Conservation (phyloP, 2,888 invertebrate species). For the Vesta saturnalis region DNA sequence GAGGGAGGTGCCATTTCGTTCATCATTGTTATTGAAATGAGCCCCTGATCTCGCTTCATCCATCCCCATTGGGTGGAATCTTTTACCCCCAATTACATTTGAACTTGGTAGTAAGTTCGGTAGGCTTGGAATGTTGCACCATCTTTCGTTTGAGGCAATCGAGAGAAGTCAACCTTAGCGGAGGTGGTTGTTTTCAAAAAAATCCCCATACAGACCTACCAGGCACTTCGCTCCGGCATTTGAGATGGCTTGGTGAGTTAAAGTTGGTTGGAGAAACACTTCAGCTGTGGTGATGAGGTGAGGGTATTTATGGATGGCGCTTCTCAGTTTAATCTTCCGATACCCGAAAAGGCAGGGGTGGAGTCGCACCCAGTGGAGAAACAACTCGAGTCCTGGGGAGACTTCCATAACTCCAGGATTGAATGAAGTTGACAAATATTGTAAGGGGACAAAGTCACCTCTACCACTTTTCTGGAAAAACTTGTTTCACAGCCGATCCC, state of each 20-base stretch:
- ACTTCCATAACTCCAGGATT: not conserved
- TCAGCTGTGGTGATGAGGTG: no score
- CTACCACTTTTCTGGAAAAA: constrained; percentile 6
- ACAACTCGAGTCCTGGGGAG: not conserved
- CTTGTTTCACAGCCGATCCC: not conserved
- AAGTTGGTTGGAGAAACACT: not conserved
- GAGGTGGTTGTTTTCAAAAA: no score
- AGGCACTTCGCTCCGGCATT: no score
- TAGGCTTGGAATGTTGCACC: no score
- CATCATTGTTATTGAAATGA: constrained; percentile 24
- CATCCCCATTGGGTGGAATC: constrained; percentile 23
- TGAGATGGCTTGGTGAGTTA: not conserved
- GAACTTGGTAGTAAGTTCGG: no score
- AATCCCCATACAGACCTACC: no score
- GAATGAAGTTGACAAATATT: not conserved
- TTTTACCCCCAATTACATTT: no score
- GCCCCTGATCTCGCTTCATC: constrained; percentile 20
- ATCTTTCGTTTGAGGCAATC: constrained; percentile 4
- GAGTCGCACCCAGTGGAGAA: constrained; percentile 1
- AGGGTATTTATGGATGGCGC: not conserved
- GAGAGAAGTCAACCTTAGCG: not conserved
- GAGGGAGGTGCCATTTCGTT: constrained; percentile 18
- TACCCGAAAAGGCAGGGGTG: constrained; percentile 6
- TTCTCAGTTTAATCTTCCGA: not conserved
- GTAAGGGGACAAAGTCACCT: not conserved